A percentile compares a stretch with the other conserved stretches of the same genome.
These are phyloP conservation scores for Limosa lapponica DNA, from an alignment of 2,797 vertebrate species.

Conservation along the genomic window DNA sequence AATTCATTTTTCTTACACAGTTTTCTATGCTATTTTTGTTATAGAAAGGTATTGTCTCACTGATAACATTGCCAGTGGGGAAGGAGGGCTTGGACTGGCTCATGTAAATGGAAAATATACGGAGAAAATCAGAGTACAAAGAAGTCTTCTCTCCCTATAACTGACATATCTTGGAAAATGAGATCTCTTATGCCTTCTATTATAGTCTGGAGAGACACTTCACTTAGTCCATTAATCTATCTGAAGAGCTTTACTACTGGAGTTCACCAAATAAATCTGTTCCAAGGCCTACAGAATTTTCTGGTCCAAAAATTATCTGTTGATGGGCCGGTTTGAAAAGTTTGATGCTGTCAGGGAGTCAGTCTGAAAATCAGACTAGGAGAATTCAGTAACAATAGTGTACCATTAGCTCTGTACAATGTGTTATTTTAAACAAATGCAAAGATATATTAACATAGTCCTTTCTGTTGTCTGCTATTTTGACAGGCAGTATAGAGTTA, in stretches of 20 bases:
- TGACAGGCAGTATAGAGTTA: not conserved
- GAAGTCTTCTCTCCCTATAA: not conserved
- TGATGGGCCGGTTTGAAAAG: not conserved
- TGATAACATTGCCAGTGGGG: slow-evolving; percentile 40
- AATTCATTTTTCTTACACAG: slow-evolving; percentile 38
- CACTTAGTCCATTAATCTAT: slow-evolving; percentile 50
- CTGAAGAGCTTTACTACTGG: slow-evolving; percentile 8
- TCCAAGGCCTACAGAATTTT: not conserved
- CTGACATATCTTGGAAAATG: slow-evolving; percentile 20
- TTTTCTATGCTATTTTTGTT: slow-evolving; percentile 46
- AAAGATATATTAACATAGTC: not conserved
- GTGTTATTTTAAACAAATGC: not conserved
- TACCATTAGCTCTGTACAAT: not conserved
- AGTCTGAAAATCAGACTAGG: not conserved
- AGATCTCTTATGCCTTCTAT: not conserved
- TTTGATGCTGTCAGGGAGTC: not conserved
- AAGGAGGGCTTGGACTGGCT: not conserved
- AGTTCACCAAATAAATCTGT: slow-evolving; percentile 47
- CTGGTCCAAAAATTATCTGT: not conserved
- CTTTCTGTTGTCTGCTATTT: not conserved
- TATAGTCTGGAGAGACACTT: slow-evolving; percentile 52
- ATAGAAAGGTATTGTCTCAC: slow-evolving; percentile 26
- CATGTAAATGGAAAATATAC: slow-evolving; percentile 14
- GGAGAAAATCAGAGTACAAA: slow-evolving; percentile 2
- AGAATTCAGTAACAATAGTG: not conserved